Base-by-base conservation (phyloP, 1,140 invertebrate genomes). In the Brachionus koreanus region DNA sequence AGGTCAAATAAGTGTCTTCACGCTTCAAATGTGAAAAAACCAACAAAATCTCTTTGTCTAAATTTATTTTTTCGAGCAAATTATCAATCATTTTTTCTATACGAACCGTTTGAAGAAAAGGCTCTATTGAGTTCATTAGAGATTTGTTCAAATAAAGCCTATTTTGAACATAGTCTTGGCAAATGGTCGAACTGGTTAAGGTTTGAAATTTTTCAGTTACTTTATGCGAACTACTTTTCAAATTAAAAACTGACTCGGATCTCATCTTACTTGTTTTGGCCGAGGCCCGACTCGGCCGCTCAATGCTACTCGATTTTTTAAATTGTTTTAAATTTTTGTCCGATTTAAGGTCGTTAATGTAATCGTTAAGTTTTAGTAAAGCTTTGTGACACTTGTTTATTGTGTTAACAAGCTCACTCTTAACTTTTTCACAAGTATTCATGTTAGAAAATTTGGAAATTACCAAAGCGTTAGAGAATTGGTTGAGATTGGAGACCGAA, bases 141-240 rank as follows among this genome's bases (percentile, higher is more conserved):
- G 79, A 39, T 69, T 82, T 82, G 43, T 82, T 29, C 43, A 65
- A 33, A 69, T 29, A 82, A n/a, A 82, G 57, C n/a, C 79, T 10
- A 29, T 65, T 82, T 69, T 82, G 61, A 13, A 82, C 65, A 61
- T 37, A 79, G 23, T 79, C 76, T 79, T 79, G 76, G 37, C 76
- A 79, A 29, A 79, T 63, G 9, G 37, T 77, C 7, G 42, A 74
- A 5, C 43, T 74, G 19, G 16, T 74, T 12, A 43, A 43, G 3
- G 39, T 5, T 13, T 43, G 25, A 13, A 19, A 29, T 23, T 13
- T 5, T 16, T 74, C 69, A 4, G 6, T 46, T 5, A 49, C 69
- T 74, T 74, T 46, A 29, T 74, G 37, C 25, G 10, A 9, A 10
- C 16, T 9, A 23, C 19, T 74, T 74, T 46, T 74, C 2, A 74